Evolutionary conservation across 2,797 vertebrate genomes (phyloP), one percentile per base, ranked within the genome.

Genomic region (Sebastes steindachneri): DNA sequence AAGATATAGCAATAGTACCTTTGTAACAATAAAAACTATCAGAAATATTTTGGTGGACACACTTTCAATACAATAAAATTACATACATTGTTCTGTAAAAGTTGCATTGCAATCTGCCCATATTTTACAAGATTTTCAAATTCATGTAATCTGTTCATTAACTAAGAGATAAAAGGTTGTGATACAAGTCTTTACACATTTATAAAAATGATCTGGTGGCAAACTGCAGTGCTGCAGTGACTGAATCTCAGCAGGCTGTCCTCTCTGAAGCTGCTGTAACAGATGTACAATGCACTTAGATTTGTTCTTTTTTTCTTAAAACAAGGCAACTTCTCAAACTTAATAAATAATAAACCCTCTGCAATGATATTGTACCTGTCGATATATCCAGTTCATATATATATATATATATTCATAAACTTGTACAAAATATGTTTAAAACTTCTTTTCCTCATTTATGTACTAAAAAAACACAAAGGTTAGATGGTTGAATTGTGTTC

Each of bases 71-170:
- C 93, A 95, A 97, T 96, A 95, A 96, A 95, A 96, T 96, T 91
- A 96, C 94, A 94, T 95, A 96, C 94, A 96, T 96, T 95, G 84
- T 90, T 92, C 96, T 96, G 95, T 95, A 97, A 96, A 97, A 96
- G 96, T 97, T 97, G 97, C 97, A 98, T 96, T 99, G 97, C 97
- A 97, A 97, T 98, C 95, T 98, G 96, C 97, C 97, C 95, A 84
- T 96, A 96, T 94, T 96, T 96, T 95, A 97, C 96, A 96, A 95
- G 91, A 95, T 96, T 94, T 94, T 96, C 93, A 84, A 96, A 96
- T 95, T 92, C 90, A 95, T 94, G 82, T 89, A 77, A 92, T 96
- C 90, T 94, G 96, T 95, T 89, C 84, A 95, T 97, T 94, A 96
- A 95, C 94, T 96, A 94, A 95, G 95, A 96, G 96, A 97, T 96